Conservation (phyloP, 2,888 invertebrate species). For the Cheilosia impressa region DNA sequence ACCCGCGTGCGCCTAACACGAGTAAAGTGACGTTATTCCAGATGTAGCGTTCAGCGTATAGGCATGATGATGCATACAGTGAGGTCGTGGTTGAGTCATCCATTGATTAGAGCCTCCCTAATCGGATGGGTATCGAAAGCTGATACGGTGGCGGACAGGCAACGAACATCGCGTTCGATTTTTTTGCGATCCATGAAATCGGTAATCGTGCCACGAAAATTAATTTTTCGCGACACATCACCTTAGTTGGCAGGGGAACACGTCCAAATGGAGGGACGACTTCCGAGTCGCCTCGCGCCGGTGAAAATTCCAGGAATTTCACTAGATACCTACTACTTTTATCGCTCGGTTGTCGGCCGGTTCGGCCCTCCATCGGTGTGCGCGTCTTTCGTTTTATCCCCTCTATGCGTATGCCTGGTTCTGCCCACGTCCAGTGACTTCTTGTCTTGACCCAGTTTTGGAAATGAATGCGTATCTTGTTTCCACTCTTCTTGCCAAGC, state of each 20-base stretch:
- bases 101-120: conserved; percentile 49
- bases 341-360: background rate
- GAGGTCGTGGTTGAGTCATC: conserved; percentile 57
- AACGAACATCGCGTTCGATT: conserved; percentile 48
- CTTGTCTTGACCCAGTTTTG: conserved; percentile 63
- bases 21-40: conserved; percentile 53
- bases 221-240: conserved; percentile 41
- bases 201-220: conserved; percentile 62
- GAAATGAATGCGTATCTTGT: conserved; percentile 35
- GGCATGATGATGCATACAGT: conserved; percentile 60
- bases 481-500: conserved; percentile 10
- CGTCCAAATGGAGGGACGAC: background rate
- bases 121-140: conserved; percentile 57
- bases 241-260: conserved; percentile 1
- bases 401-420: background rate
- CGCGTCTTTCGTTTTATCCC: conserved; percentile 30
- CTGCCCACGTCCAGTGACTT: conserved; percentile 1
- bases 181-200: conserved; percentile 45
- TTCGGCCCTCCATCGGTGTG: background rate
- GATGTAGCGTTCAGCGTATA: conserved; percentile 35
- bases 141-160: conserved; percentile 51
- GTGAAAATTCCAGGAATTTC: conserved; percentile 31
- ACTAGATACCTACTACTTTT: conserved; percentile 6
- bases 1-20: background rate
- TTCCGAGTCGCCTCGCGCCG: background rate